A percentile compares a stretch with the other conserved stretches of the same genome.
These are phyloP conservation scores for Catharus ustulatus DNA, from an alignment of 2,797 vertebrate genomes.

Conservation along the genomic window DNA sequence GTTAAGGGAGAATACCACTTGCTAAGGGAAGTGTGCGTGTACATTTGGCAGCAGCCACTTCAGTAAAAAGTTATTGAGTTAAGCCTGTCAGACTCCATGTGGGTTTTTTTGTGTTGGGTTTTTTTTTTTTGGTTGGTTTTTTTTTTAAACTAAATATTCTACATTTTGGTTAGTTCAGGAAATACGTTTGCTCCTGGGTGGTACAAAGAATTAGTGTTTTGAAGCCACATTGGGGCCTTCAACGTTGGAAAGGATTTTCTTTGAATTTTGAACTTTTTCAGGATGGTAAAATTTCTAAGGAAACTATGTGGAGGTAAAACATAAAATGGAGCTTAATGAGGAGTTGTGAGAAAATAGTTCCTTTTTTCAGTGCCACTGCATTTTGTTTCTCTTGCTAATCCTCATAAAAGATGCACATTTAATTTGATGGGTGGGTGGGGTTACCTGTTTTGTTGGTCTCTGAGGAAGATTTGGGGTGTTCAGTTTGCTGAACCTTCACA, in stretches of 20 bases:
- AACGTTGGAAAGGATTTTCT: constrained; percentile 33
- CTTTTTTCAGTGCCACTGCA: constrained; percentile 8
- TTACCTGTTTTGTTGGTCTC: background rate
- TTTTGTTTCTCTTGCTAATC: constrained; percentile 46
- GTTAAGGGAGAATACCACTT: constrained; percentile 54
- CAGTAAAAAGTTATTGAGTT: constrained; percentile 60
- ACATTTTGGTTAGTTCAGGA: constrained; percentile 62
- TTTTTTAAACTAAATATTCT: constrained; percentile 43
- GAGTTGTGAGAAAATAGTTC: constrained; percentile 27
- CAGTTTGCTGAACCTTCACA: background rate
- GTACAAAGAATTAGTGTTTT: constrained; percentile 57
- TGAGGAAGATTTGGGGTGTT: background rate
- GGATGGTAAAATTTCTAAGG: constrained; percentile 52
- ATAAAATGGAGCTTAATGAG: constrained; percentile 42
- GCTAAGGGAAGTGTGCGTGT: constrained; percentile 33
- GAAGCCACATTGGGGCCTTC: constrained; percentile 46
- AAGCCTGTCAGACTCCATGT: constrained; percentile 55
- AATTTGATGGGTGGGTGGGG: background rate
- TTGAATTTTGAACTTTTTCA: constrained; percentile 57
- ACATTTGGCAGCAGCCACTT: constrained; percentile 57
- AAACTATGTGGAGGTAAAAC: constrained; percentile 42
- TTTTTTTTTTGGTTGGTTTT: background rate
- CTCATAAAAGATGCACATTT: constrained; percentile 19
- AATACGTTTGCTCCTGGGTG: constrained; percentile 64
- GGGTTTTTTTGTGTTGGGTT: constrained; percentile 15